Conservation (phyloP, 2,113 vertebrate genomes). For the Eurypyga helias region DNA sequence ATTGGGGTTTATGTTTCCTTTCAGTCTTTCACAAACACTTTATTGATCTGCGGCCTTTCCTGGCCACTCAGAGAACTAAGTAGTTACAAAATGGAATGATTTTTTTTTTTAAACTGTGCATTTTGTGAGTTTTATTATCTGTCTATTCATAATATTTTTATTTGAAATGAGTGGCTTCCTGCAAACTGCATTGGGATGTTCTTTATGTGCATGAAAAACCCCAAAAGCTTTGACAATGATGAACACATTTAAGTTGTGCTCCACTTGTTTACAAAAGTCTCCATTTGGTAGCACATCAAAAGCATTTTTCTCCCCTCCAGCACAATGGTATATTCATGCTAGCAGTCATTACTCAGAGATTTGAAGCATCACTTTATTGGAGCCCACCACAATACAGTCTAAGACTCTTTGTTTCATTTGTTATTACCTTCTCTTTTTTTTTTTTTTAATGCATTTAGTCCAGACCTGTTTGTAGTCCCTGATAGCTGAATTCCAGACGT, state of each 20-base stretch:
- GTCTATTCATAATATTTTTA: constrained; percentile 69
- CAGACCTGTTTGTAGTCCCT: constrained; percentile 50
- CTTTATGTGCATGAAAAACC: constrained; percentile 33
- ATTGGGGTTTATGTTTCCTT: constrained; percentile 81
- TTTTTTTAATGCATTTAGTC: not conserved
- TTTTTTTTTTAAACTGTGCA: not conserved
- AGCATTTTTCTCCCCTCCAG: constrained; percentile 63
- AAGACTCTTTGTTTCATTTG: constrained; percentile 70
- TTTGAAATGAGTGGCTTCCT: constrained; percentile 24
- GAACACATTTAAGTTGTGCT: constrained; percentile 71
- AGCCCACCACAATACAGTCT: constrained; percentile 63
- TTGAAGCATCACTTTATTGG: constrained; percentile 75
- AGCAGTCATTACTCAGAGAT: constrained; percentile 73
- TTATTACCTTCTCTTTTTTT: constrained; percentile 42
- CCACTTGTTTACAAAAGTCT: constrained; percentile 76
- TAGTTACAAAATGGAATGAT: constrained; percentile 58
- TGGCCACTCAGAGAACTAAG: constrained; percentile 60
- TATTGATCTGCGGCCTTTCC: constrained; percentile 73
- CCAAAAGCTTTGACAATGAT: constrained; percentile 68
- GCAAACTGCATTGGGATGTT: not conserved
- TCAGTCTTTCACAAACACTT: constrained; percentile 79
- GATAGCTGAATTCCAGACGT: constrained; percentile 28
- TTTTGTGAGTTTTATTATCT: constrained; percentile 56
- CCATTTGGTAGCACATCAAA: constrained; percentile 77
- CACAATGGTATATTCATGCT: constrained; percentile 78